phyloP scores from a whole-genome alignment of 2,888 invertebrate genomes.

The Trichogramma dendrolimi region DNA sequence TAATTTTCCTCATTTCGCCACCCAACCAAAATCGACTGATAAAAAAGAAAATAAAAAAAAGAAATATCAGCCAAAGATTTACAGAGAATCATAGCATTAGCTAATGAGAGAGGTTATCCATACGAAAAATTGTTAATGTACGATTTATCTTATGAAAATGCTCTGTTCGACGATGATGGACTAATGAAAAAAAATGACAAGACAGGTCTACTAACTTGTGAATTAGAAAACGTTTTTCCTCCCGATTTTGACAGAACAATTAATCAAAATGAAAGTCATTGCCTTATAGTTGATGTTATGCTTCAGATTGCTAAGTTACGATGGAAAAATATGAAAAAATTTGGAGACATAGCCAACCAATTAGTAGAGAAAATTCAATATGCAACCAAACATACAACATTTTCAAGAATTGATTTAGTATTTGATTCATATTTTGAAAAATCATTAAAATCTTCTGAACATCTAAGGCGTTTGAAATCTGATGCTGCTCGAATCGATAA shows the following conservation, averaged over 20 bases:
- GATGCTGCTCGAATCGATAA: too few species aligned
- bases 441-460: conserved; percentile 11
- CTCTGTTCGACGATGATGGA: conserved; percentile 10
- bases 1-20: conserved; percentile 6
- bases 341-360: too few species aligned
- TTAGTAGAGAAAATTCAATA: too few species aligned
- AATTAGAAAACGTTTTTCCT: conserved; percentile 1
- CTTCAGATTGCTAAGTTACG: too few species aligned
- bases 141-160: conserved; percentile 4
- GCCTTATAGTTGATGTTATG: too few species aligned
- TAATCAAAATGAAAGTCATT: neutral
- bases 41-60: neutral
- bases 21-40: too few species aligned
- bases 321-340: too few species aligned
- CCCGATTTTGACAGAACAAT: neutral
- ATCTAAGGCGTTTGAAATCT: neutral
- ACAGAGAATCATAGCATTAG: conserved; percentile 3
- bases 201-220: neutral
- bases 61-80: neutral
- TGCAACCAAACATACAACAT: too few species aligned
- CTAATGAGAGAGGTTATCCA: conserved; percentile 5
- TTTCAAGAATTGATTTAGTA: neutral
- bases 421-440: conserved; percentile 13
- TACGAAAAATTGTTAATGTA: conserved; percentile 1
- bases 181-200: conserved; percentile 8